Evolutionary conservation across 2,113 vertebrate species (phyloP), one percentile per base, ranked within the genome.

Genomic region (Dryoscopus gambensis): DNA sequence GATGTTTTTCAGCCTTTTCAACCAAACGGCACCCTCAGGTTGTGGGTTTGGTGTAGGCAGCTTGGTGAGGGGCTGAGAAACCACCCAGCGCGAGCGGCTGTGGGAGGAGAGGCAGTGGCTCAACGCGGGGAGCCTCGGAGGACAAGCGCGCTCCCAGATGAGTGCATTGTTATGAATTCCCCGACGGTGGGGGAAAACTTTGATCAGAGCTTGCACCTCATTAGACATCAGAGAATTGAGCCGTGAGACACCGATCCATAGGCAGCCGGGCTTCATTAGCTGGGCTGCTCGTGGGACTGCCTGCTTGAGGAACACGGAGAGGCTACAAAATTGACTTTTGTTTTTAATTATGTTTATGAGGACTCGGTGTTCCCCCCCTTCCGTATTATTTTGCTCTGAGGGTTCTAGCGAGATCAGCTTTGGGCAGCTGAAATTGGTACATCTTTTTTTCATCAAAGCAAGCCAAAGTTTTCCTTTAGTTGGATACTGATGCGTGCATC

Each of bases 121-220:
- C 52, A 8, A 47, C 31, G 71, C 16, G 21, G 2, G 2, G 25
- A 69, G 91, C 87, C 77, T 24, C 5, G 11, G 81, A 91, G 90
- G 88, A 57, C 7, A 56, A 84, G 42, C 0, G 31, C 10, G 63
- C 13, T 91, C 88, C 80, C 46, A 23, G 23, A 33, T 52, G 92
- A 85, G 49, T 0, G 31, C 0, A 90, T 95, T 86, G 94, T 95
- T 68, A n/a, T 11, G 27, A 95, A 93, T 89, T 90, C 96, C 94
- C 96, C 1, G 1, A 6, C 9, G 71, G 30, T 33, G 76, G 63
- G 94, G 78, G 18, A 22, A 63, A 89, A 63, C 92, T 96, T 93
- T 95, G 96, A 95, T 97, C 96, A 87, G 95, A 94, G 95, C 94
- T 84, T 86, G 94, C 89, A 89, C 94, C 94, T 97, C 94, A 88